Evolutionary conservation across 2,113 vertebrate species (phyloP).

Genomic region (Anser brachyrhynchus): DNA sequence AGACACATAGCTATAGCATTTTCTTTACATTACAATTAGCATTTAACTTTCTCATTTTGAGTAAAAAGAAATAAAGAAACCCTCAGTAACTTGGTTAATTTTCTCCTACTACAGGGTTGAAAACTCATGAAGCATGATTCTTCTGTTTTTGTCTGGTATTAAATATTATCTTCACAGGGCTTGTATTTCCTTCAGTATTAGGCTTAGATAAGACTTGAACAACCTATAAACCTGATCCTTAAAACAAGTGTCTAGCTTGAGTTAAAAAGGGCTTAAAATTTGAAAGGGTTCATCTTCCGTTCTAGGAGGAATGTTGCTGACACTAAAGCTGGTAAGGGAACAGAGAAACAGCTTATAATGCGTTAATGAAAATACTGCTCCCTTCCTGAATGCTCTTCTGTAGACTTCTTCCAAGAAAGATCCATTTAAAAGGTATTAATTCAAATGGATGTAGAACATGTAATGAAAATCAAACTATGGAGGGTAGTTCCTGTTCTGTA

Average conservation of each 20-base stretch:
- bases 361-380: background rate
- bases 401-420: background rate
- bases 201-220: background rate
- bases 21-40: background rate
- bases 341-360: background rate
- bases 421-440: background rate
- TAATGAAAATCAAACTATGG: background rate
- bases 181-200: background rate
- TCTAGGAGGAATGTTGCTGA: background rate
- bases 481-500: background rate
- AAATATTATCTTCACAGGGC: background rate
- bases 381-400: background rate
- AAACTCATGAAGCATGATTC: background rate
- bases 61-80: background rate
- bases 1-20: background rate
- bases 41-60: background rate
- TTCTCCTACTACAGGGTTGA: background rate
- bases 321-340: background rate
- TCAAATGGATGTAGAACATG: background rate
- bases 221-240: background rate
- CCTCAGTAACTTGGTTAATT: background rate
- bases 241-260: background rate
- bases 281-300: background rate
- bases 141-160: background rate
- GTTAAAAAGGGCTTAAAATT: background rate